Conservation (phyloP, 2,113 vertebrate species). For the Dromas ardeola region DNA sequence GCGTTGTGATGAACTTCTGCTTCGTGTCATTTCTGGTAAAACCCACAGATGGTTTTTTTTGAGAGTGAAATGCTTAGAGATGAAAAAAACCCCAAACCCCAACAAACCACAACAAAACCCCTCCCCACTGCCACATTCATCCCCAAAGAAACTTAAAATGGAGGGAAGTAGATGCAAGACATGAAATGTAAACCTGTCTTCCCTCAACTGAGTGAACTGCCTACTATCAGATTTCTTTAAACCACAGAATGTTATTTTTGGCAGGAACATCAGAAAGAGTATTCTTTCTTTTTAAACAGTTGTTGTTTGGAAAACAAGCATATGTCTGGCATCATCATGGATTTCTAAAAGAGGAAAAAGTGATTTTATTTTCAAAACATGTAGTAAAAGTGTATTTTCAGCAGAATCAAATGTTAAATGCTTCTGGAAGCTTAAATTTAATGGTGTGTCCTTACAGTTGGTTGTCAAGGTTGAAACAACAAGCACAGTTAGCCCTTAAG, state of each 20-base stretch:
- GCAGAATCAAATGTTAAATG: constrained; percentile 47
- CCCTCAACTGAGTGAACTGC: not conserved
- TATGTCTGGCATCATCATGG: constrained; percentile 62
- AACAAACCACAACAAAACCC: not conserved
- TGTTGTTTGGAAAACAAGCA: constrained; percentile 79
- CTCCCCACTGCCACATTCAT: not conserved
- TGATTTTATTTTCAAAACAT: constrained; percentile 61
- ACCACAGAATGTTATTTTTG: constrained; percentile 68
- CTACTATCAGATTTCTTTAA: constrained; percentile 50
- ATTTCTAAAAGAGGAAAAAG: constrained; percentile 59
- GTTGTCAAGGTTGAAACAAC: not conserved
- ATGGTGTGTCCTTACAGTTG: not conserved
- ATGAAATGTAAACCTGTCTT: not conserved
- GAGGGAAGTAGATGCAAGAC: not conserved
- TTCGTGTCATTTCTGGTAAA: not conserved
- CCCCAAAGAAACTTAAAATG: not conserved
- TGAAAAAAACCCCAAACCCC: not conserved
- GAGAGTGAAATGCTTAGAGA: not conserved
- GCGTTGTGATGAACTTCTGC: not conserved
- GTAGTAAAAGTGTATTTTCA: constrained; percentile 26
- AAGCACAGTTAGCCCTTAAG: not conserved
- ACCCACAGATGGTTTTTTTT: not conserved
- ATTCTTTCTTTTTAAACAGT: constrained; percentile 67
- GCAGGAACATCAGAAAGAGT: constrained; percentile 67
- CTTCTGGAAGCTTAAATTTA: constrained; percentile 27